Evolutionary conservation across 2,113 vertebrate genomes (phyloP).

Genomic region (Alces alces): DNA sequence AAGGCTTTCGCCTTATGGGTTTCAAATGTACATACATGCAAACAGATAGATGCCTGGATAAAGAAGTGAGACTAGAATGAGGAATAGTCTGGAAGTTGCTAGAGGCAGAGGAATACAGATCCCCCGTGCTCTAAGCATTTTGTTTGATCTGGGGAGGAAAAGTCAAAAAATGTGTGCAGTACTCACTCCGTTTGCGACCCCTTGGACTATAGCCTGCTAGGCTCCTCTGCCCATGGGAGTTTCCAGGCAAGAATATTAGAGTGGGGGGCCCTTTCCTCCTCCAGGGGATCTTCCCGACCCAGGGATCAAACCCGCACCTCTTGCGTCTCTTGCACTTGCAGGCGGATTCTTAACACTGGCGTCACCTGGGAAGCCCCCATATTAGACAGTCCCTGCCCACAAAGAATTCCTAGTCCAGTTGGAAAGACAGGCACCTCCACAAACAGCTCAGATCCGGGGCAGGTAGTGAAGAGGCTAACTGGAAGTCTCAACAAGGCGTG

Average conservation of each 20-base stretch:
- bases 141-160: background rate
- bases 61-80: background rate
- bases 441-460: background rate
- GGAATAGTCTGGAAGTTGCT: background rate
- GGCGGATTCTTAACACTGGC: background rate
- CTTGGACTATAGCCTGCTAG: background rate
- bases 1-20: background rate
- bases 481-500: background rate
- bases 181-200: background rate
- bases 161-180: background rate
- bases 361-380: background rate
- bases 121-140: background rate
- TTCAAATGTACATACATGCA: background rate
- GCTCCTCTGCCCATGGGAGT: background rate
- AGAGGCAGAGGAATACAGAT: background rate
- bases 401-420: conserved; percentile 29
- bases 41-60: background rate
- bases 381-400: background rate
- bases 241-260: background rate
- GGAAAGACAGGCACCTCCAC: background rate
- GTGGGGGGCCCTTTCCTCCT: background rate
- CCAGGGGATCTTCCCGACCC: background rate
- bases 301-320: background rate
- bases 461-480: conserved; percentile 28
- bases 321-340: background rate